Base-by-base conservation (phyloP, 2,797 vertebrate genomes). In the Amblyopsis hoosieri region DNA sequence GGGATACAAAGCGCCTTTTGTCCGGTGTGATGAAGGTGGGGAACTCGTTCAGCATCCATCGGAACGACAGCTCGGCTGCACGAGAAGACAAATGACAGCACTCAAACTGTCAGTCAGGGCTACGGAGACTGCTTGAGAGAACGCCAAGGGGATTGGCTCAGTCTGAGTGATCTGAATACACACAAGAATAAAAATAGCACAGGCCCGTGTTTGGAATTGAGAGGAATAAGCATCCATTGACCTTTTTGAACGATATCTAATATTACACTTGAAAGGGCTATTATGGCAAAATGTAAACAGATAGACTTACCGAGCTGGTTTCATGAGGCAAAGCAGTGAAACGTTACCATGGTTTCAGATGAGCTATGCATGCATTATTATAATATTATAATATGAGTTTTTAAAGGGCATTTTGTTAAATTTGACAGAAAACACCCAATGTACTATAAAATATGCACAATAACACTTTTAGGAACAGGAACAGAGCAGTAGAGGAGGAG, bases 1-100 rank as follows among this genome's bases (percentile, higher is more conserved):
- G 98, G 47, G 96, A 98, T 60, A 99, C 93, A 77, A 97, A 99
- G 65, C 94, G 94, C 11, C 97, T 92, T 64, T 95, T 94, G 85
- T 97, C 96, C 92, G 94, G 84, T 2, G 87, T 83, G 86, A 99
- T 96, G 86, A 99, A 99, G 33, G 91, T 91, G 13, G 98, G 98
- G 78, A 99, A 98, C 79, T 98, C 96, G 49, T 99, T 98, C 58
- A 99, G 91, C 87, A 99, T 96, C 97, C 97, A 99, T 81, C 97
- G 94, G 77, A 97, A 98, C 63, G 94, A 98, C 79, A 99, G 93
- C 78, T 96, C 93, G 73, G 91, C 97, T 99, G 83, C 45, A 79
- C 3, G 65, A 50, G 66, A 60, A 73, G 14, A 76, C n/a, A 80
- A 3, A 66, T 0, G 3, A 73, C 65, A 65, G 75, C 65, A 69